phyloP scores from a whole-genome alignment of 2,888 invertebrate species.

The Melolontha melolontha region DNA sequence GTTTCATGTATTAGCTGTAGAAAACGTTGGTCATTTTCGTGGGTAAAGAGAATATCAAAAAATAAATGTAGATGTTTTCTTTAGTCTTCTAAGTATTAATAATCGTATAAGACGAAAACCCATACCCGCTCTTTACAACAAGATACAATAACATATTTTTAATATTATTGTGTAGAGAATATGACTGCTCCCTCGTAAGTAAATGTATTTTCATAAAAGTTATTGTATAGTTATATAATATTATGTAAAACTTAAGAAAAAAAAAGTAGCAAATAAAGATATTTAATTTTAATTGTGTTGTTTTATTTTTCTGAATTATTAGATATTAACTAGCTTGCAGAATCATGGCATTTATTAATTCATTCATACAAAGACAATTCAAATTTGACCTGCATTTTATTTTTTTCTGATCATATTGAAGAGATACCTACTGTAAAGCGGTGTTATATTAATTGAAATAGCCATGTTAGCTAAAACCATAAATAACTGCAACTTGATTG shows the following conservation, averaged over 20 bases:
- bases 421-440: no score
- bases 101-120: background rate
- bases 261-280: constrained; percentile 30
- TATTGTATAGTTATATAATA: constrained; percentile 21
- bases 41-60: constrained; percentile 4
- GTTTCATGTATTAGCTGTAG: background rate
- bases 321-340: no score
- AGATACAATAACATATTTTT: constrained; percentile 32
- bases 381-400: no score
- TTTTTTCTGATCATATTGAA: no score
- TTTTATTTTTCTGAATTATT: constrained; percentile 17
- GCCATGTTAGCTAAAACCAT: no score
- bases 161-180: constrained; percentile 28
- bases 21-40: background rate
- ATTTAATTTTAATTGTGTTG: constrained; percentile 22
- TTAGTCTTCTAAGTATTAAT: constrained; percentile 8
- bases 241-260: background rate
- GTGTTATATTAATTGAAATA: no score
- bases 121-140: no score
- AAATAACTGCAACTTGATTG: no score
- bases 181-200: constrained; percentile 24
- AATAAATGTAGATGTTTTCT: constrained; percentile 17
- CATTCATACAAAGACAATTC: no score
- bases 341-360: no score
- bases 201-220: constrained; percentile 45